Conservation (phyloP, 2,888 invertebrate species). For the Drosophila greeni region DNA sequence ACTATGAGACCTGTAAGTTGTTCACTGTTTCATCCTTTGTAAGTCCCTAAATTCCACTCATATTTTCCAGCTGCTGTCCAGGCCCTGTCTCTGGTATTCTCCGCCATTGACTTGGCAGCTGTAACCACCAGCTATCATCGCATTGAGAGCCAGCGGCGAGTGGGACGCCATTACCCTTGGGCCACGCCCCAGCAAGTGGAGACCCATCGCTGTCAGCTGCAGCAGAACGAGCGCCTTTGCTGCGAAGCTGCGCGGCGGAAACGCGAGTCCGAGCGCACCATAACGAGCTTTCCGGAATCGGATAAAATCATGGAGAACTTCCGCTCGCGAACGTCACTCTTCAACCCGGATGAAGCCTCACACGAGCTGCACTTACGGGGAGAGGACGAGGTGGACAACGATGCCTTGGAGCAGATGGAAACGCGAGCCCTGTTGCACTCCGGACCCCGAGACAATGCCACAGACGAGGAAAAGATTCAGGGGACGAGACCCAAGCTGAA, state of each 20-base stretch:
- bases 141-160: conserved; percentile 87
- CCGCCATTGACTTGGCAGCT: conserved; percentile 84
- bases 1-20: conserved; percentile 83
- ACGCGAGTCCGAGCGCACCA: conserved; percentile 67
- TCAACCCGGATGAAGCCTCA: conserved; percentile 12
- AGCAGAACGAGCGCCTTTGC: conserved; percentile 63
- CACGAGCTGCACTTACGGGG: conserved; percentile 59
- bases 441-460: conserved; percentile 51
- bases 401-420: conserved; percentile 52
- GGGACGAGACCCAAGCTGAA: conserved; percentile 49
- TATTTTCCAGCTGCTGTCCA: conserved; percentile 83
- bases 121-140: conserved; percentile 86
- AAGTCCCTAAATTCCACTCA: background rate
- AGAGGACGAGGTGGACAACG: conserved; percentile 70
- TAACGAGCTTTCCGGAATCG: conserved; percentile 75
- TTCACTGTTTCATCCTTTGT: background rate
- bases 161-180: conserved; percentile 88
- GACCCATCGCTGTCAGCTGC: conserved; percentile 57
- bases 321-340: conserved; percentile 36
- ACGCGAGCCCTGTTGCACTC: conserved; percentile 60
- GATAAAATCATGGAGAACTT: conserved; percentile 77
- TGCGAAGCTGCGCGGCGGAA: conserved; percentile 61
- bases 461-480: conserved; percentile 75
- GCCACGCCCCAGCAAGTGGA: conserved; percentile 79
- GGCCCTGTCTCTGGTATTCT: conserved; percentile 83